Evolutionary conservation across 2,797 vertebrate species (phyloP), one percentile per base, ranked within the genome.

Genomic region (Fratercula arctica): DNA sequence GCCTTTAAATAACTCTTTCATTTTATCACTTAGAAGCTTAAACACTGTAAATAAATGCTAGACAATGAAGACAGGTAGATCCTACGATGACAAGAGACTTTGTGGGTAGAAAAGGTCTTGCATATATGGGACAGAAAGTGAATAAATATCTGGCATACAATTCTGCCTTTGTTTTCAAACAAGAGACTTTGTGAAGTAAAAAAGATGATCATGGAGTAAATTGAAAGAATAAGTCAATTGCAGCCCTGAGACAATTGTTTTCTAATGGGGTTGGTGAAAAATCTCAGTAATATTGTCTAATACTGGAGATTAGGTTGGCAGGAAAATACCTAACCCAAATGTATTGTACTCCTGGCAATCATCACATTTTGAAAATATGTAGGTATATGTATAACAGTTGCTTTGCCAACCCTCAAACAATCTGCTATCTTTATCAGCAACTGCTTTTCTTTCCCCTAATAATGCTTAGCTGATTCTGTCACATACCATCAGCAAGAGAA

Each of bases 181-280:
- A 79, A 39, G 25, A 64, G 43, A 17, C 20, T n/a, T 50, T 39
- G 54, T 61, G 37, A 81, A 72, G 41, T 3, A 26, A 48, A 76
- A 84, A 89, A 68, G 13, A 80, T 56, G 48, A 17, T 56, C 19
- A 16, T 33, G 13, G 43, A 70, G 59, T 85, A 76, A 79, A 46
- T 16, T 59, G 43, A 74, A 84, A 83, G 43, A 56, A 25, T 74
- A 87, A 87, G 46, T 46, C 61, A 60, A 43, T 5, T 85, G 56
- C 45, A 84, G 53, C 13, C 8, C 66, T 54, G 33, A 66, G 46
- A 77, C 31, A 79, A 86, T 18, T 21, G 1, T 46, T 76, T 83
- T 66, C 23, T 33, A 59, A 59, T 0, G 0, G 11, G 1, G 0
- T 25, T 20, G 16, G 41, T 80, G 41, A 70, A 86, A 61, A 90